Evolutionary conservation across 2,888 invertebrate genomes (phyloP), one percentile per base, ranked within the genome.

Genomic region (Empis livida): DNA sequence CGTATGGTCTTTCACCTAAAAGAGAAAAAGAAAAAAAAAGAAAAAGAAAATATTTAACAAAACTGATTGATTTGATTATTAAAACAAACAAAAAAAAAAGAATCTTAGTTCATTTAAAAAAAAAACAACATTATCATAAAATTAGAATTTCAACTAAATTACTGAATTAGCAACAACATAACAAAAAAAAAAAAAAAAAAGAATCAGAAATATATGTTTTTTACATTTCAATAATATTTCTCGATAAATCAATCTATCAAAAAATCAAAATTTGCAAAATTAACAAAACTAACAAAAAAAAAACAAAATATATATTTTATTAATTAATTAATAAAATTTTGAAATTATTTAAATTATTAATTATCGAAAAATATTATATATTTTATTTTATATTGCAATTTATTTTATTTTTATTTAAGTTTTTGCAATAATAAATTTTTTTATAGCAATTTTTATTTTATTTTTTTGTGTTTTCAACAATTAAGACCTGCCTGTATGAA

Each of bases 1-100:
- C 78, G 61, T 83, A 86, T 35, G 85, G 86, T 51, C 83, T 74
- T 67, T 84, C 82, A 56, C 85, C 85, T 76, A 63, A 62, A 67
- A 66, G 48, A 13, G 6, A 20, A 20, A 5, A 5, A 5, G 20
- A 20, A 20, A 20, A 20, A 5, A 20, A 20, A 20, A 20, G 3
- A 20, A n/a, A n/a, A n/a, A n/a, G n/a, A n/a, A n/a, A n/a, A n/a
- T n/a, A n/a, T n/a, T n/a, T n/a, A n/a, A n/a, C n/a, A n/a, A n/a
- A n/a, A n/a, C n/a, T n/a, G n/a, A n/a, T n/a, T 20, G 20, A 20
- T 20, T 20, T 20, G 20, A 27, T 27, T 27, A 27, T 27, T 27
- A 27, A 27, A 27, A 27, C 5, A 27, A 27, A 27, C 9, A 2
- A 27, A 8, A 8, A 8, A 27, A 27, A 4, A 8, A 27, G 9